A percentile compares a stretch with the other conserved stretches of the same genome.
These are phyloP conservation scores for Montipora foliosa DNA, from an alignment of 64 coral and sea anemone genomes.

Conservation along the genomic window DNA sequence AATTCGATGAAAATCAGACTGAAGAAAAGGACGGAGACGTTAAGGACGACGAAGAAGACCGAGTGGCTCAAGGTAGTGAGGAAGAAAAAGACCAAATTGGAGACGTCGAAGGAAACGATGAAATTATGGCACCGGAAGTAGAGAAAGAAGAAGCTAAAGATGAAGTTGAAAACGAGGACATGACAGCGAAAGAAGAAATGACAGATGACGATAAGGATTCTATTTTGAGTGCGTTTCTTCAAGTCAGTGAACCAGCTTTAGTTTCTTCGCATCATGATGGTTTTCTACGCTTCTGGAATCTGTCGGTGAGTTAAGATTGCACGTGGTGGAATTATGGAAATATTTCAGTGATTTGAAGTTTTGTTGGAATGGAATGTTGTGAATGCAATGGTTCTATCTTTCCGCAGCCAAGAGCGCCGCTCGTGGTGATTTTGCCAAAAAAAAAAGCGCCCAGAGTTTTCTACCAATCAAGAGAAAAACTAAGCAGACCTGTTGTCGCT, in stretches of 20 bases:
- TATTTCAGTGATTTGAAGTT: not conserved
- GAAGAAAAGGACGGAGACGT: not conserved
- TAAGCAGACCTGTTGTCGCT: no score
- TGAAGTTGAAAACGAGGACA: constrained; percentile 24
- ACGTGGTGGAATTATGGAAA: not conserved
- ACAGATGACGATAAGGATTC: constrained; percentile 6
- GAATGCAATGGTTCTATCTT: no score
- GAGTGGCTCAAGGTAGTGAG: not conserved
- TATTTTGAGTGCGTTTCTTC: constrained; percentile 54
- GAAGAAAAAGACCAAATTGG: constrained; percentile 1
- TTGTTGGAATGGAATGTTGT: no score
- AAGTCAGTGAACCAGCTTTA: constrained; percentile 83
- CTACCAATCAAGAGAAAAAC: no score
- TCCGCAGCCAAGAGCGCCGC: no score
- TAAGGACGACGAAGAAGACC: not conserved
- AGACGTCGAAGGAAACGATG: constrained; percentile 20
- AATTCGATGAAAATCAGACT: not conserved
- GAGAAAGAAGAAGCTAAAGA: constrained; percentile 8
- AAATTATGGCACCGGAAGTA: not conserved
- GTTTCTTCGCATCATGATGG: constrained; percentile 95
- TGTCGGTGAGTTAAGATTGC: constrained; percentile 65
- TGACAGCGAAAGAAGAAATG: not conserved
- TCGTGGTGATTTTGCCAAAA: no score
- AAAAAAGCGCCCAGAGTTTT: no score
- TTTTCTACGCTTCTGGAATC: constrained; percentile 94